phyloP scores from a whole-genome alignment of 2,113 vertebrate genomes.

The Chamaetylas fuelleborni region DNA sequence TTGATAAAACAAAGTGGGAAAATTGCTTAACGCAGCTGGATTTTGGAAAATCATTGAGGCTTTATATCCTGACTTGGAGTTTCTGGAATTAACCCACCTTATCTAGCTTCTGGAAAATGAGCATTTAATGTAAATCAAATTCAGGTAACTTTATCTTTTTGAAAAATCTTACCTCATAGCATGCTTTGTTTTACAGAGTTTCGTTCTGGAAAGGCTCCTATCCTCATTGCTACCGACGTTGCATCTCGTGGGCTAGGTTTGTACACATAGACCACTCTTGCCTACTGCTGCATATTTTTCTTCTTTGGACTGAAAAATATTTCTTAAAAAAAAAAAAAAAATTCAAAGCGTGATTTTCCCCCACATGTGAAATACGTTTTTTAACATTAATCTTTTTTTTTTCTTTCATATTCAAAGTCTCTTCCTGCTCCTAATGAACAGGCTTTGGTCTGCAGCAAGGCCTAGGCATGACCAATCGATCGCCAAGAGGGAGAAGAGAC shows the following conservation, averaged over 20 bases:
- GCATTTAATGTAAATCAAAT: neutral
- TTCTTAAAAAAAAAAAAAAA: conserved; percentile 43
- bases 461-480: conserved; percentile 80
- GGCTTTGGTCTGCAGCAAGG: conserved; percentile 82
- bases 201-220: conserved; percentile 95
- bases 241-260: conserved; percentile 99
- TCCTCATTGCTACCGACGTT: conserved; percentile 97
- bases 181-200: conserved; percentile 84
- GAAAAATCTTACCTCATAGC: conserved; percentile 31
- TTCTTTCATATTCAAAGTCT: conserved; percentile 79
- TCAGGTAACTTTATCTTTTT: neutral
- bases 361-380: conserved; percentile 69
- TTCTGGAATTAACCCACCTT: neutral
- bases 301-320: conserved; percentile 70
- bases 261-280: conserved; percentile 79
- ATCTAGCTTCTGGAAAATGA: neutral
- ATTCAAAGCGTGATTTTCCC: conserved; percentile 69
- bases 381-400: conserved; percentile 70
- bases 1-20: neutral
- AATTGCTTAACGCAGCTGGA: neutral
- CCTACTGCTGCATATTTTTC: conserved; percentile 67
- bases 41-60: neutral
- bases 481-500: conserved; percentile 77
- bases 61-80: neutral
- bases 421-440: conserved; percentile 81